A percentile compares a stretch with the other conserved stretches of the same genome.
phyloP scores from a whole-genome alignment of 1,140 invertebrate species.

The Drosophila subobscura region DNA sequence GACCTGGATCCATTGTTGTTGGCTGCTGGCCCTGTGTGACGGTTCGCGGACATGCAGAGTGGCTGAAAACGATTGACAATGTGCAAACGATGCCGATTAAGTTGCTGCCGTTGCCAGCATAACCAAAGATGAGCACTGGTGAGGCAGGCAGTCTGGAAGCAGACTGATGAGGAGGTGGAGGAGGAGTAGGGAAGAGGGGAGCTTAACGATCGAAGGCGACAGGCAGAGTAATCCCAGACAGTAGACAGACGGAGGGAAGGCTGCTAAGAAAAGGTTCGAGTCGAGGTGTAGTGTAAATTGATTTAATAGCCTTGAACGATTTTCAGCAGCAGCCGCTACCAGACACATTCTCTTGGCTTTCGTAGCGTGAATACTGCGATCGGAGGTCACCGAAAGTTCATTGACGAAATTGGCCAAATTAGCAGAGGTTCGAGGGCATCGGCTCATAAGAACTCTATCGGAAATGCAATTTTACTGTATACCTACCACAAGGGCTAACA shows the following conservation, averaged over 20 bases:
- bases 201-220: conserved; percentile 64
- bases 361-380: conserved; percentile 58
- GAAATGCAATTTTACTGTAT: conserved; percentile 30
- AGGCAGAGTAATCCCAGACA: conserved; percentile 69
- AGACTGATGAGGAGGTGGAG: neutral
- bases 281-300: conserved; percentile 66
- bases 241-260: neutral
- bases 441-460: neutral
- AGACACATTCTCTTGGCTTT: conserved; percentile 33
- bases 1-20: conserved; percentile 40
- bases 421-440: conserved; percentile 25
- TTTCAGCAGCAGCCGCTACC: conserved; percentile 58
- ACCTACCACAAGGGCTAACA: neutral
- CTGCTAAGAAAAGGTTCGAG: neutral
- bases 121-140: conserved; percentile 5
- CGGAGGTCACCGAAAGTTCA: conserved; percentile 56
- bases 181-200: conserved; percentile 26
- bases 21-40: conserved; percentile 45
- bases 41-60: conserved; percentile 77
- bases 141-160: conserved; percentile 6
- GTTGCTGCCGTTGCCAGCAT: conserved; percentile 70
- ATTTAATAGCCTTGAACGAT: conserved; percentile 80
- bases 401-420: conserved; percentile 48
- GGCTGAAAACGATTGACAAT: conserved; percentile 77
- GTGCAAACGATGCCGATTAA: conserved; percentile 80